Evolutionary conservation across 2,797 vertebrate species (phyloP).

Genomic region (Schizopygopsis malacanthus): DNA sequence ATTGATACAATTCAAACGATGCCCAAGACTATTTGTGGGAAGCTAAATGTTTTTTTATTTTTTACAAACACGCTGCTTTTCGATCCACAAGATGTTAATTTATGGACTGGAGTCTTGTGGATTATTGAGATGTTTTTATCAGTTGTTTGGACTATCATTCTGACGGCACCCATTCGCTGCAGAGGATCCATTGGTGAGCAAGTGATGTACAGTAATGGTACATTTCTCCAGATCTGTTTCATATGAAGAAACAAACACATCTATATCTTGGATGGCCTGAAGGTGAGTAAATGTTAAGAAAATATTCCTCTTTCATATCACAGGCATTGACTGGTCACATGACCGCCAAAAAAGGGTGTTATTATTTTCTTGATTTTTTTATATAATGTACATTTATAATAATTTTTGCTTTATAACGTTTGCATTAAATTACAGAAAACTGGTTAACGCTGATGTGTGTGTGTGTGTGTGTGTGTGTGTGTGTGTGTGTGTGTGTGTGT

Average conservation of each 20-base stretch:
- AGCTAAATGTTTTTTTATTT: too few species aligned
- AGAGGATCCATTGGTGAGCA: background rate
- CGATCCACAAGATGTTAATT: too few species aligned
- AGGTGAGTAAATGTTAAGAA: background rate
- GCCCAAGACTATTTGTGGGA: too few species aligned
- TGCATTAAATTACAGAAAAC: background rate
- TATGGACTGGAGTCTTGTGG: background rate
- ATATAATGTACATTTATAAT: background rate
- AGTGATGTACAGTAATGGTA: background rate
- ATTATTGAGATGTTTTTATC: too few species aligned
- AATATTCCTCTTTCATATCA: background rate
- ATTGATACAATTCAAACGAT: too few species aligned
- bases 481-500: background rate
- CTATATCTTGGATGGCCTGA: background rate
- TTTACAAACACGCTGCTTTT: too few species aligned
- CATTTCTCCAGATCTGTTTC: background rate
- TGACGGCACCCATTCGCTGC: background rate
- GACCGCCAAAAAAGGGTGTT: background rate
- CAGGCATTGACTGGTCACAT: background rate
- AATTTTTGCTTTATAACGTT: background rate
- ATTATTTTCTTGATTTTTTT: too few species aligned
- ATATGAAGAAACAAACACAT: background rate
- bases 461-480: background rate
- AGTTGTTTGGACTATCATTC: background rate
- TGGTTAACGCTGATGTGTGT: background rate